These are phyloP conservation scores for Meteorus sp. DNA, from an alignment of 1,140 invertebrate species.

Conservation along the genomic window DNA sequence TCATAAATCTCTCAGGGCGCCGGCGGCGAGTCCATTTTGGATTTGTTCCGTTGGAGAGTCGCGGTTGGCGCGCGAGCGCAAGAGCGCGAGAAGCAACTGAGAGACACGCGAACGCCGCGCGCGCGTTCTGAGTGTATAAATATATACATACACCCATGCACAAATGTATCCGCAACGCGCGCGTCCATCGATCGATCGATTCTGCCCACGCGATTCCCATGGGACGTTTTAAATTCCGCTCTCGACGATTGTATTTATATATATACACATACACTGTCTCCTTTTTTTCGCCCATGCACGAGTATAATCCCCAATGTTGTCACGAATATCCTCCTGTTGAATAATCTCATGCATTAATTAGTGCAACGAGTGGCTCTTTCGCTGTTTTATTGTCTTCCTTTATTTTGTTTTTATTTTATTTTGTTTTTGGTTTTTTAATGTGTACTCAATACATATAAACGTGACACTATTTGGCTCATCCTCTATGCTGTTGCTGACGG, in stretches of 20 bases:
- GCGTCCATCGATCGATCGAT: conserved; percentile 26
- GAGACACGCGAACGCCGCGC: conserved; percentile 24
- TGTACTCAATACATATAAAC: too few species aligned
- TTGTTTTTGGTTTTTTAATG: too few species aligned
- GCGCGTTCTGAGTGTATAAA: too few species aligned
- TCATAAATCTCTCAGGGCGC: conserved; percentile 31
- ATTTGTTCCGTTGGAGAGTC: conserved; percentile 31
- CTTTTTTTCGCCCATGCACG: too few species aligned
- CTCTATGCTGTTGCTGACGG: conserved; percentile 15
- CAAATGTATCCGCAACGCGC: not conserved
- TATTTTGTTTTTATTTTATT: too few species aligned
- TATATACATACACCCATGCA: too few species aligned
- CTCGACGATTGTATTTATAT: not conserved
- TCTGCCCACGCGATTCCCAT: conserved; percentile 27
- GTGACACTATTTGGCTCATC: too few species aligned
- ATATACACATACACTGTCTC: not conserved
- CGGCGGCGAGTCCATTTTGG: conserved; percentile 31
- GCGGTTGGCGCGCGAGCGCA: not conserved
- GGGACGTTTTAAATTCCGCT: conserved; percentile 20
- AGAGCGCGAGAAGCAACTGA: not conserved
- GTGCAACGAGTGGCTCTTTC: not conserved
- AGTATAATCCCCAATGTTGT: not conserved
- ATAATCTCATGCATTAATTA: conserved; percentile 24
- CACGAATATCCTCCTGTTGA: too few species aligned
- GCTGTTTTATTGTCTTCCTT: too few species aligned